Conservation (phyloP, 2,888 invertebrate genomes). For the Pyralis farinalis region DNA sequence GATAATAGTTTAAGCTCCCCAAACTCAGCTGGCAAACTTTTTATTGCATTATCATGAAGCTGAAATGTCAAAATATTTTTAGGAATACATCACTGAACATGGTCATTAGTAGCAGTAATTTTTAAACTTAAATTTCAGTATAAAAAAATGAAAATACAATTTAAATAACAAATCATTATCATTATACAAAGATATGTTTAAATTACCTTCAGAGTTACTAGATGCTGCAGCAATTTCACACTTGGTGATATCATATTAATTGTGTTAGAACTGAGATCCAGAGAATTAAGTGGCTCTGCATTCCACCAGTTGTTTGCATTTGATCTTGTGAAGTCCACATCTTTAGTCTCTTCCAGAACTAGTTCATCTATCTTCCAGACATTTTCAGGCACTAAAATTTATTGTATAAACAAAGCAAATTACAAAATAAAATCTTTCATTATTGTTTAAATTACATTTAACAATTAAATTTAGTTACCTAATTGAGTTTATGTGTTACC, state of each 20-base stretch:
- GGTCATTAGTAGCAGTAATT: background rate
- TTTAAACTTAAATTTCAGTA: background rate
- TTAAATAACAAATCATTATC: background rate
- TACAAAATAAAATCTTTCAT: background rate
- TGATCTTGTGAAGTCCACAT: constrained; percentile 80
- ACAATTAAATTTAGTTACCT: too few relatives aligned
- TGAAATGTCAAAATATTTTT: constrained; percentile 45
- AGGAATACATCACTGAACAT: background rate
- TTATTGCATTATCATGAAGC: constrained; percentile 92
- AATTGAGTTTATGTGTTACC: too few relatives aligned
- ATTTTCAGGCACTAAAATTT: constrained; percentile 85
- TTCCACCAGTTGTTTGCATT: constrained; percentile 91
- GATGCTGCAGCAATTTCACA: constrained; percentile 84
- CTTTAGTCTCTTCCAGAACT: constrained; percentile 81
- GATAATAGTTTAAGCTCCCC: constrained; percentile 84
- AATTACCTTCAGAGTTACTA: constrained; percentile 86
- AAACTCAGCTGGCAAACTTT: constrained; percentile 86
- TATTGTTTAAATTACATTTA: too few relatives aligned
- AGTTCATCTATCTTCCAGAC: constrained; percentile 87
- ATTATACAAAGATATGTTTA: background rate
- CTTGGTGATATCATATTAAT: constrained; percentile 83
- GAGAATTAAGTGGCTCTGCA: constrained; percentile 86
- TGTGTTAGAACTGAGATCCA: constrained; percentile 89
- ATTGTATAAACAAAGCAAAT: too few relatives aligned
- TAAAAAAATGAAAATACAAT: background rate